Evolutionary conservation across 2,888 invertebrate species (phyloP).

Genomic region (Palloptera scutellata): DNA sequence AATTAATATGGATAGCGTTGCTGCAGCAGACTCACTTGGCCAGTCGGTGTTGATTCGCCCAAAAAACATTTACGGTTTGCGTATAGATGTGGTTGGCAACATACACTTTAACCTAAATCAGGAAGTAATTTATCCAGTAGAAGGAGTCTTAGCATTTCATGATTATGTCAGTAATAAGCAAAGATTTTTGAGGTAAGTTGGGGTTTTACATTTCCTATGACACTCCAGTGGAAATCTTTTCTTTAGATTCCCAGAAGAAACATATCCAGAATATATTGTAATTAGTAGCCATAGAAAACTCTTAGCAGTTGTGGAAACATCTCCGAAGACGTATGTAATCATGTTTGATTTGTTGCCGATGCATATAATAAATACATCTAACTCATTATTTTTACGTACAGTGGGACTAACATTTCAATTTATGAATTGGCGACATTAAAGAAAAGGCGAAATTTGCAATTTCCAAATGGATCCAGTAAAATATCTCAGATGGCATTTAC

Average conservation of each 20-base stretch:
- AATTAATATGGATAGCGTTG: slow-evolving; percentile 20
- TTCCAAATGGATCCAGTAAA: slow-evolving; percentile 63
- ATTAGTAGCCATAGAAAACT: slow-evolving; percentile 59
- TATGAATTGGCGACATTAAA: slow-evolving; percentile 77
- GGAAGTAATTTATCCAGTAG: slow-evolving; percentile 82
- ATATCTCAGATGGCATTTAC: slow-evolving; percentile 67
- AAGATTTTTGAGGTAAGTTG: slow-evolving; percentile 70
- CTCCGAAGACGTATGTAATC: slow-evolving; percentile 45
- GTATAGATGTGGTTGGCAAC: slow-evolving; percentile 69
- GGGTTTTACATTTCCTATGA: not conserved
- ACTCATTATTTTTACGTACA: slow-evolving; percentile 26
- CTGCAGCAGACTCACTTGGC: slow-evolving; percentile 19
- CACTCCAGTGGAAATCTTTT: slow-evolving; percentile 1
- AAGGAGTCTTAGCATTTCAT: slow-evolving; percentile 78
- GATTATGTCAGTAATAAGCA: slow-evolving; percentile 77
- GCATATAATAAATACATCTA: not conserved
- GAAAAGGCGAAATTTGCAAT: slow-evolving; percentile 72
- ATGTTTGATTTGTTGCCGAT: not conserved
- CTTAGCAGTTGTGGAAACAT: slow-evolving; percentile 57
- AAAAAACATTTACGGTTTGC: slow-evolving; percentile 60
- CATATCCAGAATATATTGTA: slow-evolving; percentile 53
- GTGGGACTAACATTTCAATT: slow-evolving; percentile 60
- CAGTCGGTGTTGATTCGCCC: slow-evolving; percentile 57
- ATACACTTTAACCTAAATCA: slow-evolving; percentile 77
- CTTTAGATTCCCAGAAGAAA: slow-evolving; percentile 57